Evolutionary conservation across 2,797 vertebrate species (phyloP).

Genomic region (Lemur catta): DNA sequence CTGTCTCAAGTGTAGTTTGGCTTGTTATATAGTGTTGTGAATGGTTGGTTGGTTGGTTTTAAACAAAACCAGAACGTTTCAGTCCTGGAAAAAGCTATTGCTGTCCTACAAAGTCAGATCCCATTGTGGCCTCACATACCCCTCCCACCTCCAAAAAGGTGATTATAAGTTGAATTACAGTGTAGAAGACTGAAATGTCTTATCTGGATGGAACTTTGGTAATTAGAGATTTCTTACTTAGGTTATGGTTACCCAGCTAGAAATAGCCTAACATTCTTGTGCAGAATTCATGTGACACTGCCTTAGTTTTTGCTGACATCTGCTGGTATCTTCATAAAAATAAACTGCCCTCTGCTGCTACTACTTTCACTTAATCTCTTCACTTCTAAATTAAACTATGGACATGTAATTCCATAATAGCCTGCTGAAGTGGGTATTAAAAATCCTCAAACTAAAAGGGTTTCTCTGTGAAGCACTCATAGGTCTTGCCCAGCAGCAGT

Average conservation of each 20-base stretch:
- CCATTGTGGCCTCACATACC: not conserved
- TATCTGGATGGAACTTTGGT: not conserved
- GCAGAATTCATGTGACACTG: not conserved
- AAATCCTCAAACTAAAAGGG: not conserved
- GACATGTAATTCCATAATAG: not conserved
- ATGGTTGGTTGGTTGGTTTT: not conserved
- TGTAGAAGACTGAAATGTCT: not conserved
- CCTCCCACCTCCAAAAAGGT: not conserved
- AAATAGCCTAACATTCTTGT: not conserved
- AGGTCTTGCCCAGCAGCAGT: not conserved
- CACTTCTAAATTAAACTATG: not conserved
- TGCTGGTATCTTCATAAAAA: slow-evolving; percentile 70
- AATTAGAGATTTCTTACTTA: not conserved
- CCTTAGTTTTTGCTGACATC: slow-evolving; percentile 78
- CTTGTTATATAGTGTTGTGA: not conserved
- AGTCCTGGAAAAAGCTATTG: not conserved
- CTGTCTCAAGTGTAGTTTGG: not conserved
- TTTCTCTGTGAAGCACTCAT: not conserved
- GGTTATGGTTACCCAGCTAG: not conserved
- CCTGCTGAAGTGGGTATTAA: not conserved
- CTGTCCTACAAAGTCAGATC: not conserved
- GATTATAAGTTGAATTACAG: not conserved
- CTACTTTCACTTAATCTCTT: not conserved
- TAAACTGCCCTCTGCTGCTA: not conserved
- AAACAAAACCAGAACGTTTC: not conserved